Evolutionary conservation across 2,113 vertebrate species (phyloP).

Genomic region (Carlito syrichta): DNA sequence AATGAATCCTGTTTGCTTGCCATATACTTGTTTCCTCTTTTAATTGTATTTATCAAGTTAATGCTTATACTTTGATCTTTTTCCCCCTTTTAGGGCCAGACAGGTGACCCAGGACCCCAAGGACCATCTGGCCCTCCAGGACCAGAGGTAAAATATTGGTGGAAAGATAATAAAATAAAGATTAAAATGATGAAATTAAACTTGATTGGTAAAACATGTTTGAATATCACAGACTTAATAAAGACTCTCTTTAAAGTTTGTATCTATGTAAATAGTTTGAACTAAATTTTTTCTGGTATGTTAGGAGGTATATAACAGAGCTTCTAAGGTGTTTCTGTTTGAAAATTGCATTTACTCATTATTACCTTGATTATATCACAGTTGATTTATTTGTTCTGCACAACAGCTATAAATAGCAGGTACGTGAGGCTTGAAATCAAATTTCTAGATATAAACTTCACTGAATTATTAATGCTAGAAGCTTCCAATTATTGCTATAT

Average conservation of each 20-base stretch:
- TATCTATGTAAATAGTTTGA: background rate
- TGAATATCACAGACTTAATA: background rate
- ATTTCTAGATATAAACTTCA: background rate
- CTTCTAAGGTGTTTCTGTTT: background rate
- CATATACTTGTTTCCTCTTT: background rate
- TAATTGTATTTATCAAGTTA: slow-evolving; percentile 31
- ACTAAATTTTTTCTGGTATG: background rate
- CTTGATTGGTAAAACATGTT: background rate
- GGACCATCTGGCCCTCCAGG: slow-evolving; percentile 91
- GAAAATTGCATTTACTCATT: background rate
- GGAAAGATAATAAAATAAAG: slow-evolving; percentile 33
- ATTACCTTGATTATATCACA: background rate
- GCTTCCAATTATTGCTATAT: slow-evolving; percentile 6
- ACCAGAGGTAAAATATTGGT: slow-evolving; percentile 90
- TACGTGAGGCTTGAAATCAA: background rate
- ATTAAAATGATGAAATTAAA: background rate
- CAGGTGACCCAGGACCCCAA: slow-evolving; percentile 88
- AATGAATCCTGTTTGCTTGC: background rate
- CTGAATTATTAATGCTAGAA: slow-evolving; percentile 10
- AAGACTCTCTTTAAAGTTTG: background rate
- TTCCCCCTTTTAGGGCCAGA: slow-evolving; percentile 87
- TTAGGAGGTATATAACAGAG: background rate
- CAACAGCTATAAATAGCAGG: background rate
- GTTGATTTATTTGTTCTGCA: background rate
- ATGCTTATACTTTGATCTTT: slow-evolving; percentile 44